Conservation (phyloP, 2,888 invertebrate genomes). For the Villa cingulata region DNA sequence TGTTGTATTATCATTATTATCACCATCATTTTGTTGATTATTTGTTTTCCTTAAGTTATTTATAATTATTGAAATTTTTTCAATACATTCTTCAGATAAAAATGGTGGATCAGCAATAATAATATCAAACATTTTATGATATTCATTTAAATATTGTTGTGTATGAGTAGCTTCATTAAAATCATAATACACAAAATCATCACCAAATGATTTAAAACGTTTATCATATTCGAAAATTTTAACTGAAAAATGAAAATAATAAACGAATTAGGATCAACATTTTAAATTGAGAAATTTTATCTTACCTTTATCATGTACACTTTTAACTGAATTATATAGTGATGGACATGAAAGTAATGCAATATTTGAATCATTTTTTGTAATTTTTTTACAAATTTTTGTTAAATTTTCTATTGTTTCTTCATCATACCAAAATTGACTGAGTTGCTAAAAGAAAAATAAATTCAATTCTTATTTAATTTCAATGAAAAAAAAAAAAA, state of each 20-base stretch:
- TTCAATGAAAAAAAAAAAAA: not conserved
- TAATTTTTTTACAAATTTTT: conserved; percentile 45
- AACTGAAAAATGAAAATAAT: conserved; percentile 40
- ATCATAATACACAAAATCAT: conserved; percentile 75
- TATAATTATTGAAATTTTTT: conserved; percentile 67
- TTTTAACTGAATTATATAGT: conserved; percentile 54
- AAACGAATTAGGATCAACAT: not conserved
- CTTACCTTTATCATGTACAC: conserved; percentile 25
- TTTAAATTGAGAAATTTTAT: too few species aligned
- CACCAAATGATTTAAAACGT: conserved; percentile 63
- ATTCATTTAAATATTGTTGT: conserved; percentile 41
- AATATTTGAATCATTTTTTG: conserved; percentile 42
- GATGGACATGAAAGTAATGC: conserved; percentile 84
- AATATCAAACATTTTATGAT: conserved; percentile 50
- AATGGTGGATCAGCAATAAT: conserved; percentile 93
- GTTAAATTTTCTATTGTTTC: conserved; percentile 60
- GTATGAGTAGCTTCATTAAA: conserved; percentile 68
- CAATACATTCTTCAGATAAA: conserved; percentile 80
- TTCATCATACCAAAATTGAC: conserved; percentile 94
- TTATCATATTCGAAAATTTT: conserved; percentile 71
- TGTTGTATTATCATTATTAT: too few species aligned
- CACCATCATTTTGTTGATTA: too few species aligned
- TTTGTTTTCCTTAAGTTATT: conserved; percentile 48
- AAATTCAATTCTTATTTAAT: not conserved
- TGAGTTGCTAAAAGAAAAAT: conserved; percentile 67